phyloP scores from a whole-genome alignment of 2,888 invertebrate species.

The Lasioglossum morio region DNA sequence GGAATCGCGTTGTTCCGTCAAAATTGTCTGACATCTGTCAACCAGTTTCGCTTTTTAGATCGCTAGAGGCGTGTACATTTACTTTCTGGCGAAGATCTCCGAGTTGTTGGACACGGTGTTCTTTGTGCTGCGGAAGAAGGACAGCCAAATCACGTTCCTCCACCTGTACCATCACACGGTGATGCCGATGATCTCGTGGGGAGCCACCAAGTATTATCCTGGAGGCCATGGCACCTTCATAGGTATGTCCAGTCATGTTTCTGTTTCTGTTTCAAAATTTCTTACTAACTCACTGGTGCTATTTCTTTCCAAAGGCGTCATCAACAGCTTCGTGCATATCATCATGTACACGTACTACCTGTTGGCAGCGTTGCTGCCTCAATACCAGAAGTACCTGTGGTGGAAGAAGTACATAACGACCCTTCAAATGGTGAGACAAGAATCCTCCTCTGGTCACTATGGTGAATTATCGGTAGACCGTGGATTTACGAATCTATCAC shows the following conservation, averaged over 20 bases:
- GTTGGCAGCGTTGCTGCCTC: slow-evolving; percentile 94
- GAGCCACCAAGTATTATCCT: slow-evolving; percentile 93
- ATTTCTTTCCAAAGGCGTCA: slow-evolving; percentile 86
- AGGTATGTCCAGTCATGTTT: slow-evolving; percentile 75
- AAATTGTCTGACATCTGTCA: background rate
- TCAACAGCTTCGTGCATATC: slow-evolving; percentile 97
- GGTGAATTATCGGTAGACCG: background rate
- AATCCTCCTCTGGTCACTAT: background rate
- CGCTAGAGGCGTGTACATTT: slow-evolving; percentile 91
- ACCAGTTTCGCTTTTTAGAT: slow-evolving; percentile 84
- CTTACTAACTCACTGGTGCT: background rate
- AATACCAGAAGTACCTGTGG: slow-evolving; percentile 94
- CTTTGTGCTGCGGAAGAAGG: slow-evolving; percentile 96
- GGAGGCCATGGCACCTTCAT: slow-evolving; percentile 97
- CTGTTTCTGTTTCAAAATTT: background rate
- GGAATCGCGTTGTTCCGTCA: background rate
- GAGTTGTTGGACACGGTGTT: slow-evolving; percentile 97
- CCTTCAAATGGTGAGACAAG: slow-evolving; percentile 89
- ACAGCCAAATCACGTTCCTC: slow-evolving; percentile 94
- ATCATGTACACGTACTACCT: slow-evolving; percentile 98
- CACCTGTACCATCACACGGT: slow-evolving; percentile 98
- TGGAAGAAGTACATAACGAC: slow-evolving; percentile 97
- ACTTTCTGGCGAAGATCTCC: slow-evolving; percentile 95
- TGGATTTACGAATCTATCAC: background rate
- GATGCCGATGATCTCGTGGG: slow-evolving; percentile 98